Evolutionary conservation across 2,888 invertebrate genomes (phyloP).

Genomic region (Andrena marginata): DNA sequence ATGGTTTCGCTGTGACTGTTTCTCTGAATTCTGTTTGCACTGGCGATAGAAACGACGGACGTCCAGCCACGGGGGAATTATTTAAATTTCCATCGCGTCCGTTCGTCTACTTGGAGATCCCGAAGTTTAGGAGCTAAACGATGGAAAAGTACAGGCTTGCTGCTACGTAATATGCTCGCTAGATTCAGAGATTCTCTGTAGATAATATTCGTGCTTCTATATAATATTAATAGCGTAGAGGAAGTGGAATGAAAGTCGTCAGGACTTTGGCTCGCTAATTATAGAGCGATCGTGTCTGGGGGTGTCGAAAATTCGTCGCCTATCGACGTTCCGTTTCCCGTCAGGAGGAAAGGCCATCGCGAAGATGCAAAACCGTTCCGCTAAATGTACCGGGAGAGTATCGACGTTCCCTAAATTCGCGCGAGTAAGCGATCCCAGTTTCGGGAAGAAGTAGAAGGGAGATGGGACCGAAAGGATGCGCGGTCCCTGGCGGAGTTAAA

Average conservation of each 20-base stretch:
- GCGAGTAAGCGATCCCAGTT: background rate
- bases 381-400: background rate
- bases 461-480: background rate
- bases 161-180: too few species aligned
- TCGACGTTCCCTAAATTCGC: conserved; percentile 21
- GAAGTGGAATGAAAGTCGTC: background rate
- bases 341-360: background rate
- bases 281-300: too few species aligned
- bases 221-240: too few species aligned
- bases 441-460: background rate
- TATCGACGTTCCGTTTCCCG: background rate
- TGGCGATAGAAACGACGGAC: conserved; percentile 40
- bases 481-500: conserved; percentile 19
- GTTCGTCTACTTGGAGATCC: background rate
- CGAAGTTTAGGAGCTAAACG: background rate
- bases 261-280: too few species aligned
- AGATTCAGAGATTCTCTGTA: too few species aligned
- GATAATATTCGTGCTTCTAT: too few species aligned
- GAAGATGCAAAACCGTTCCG: background rate
- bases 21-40: conserved; percentile 40
- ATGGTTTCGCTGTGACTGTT: conserved; percentile 31
- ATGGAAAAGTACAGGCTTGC: background rate
- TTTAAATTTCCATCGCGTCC: conserved; percentile 46
- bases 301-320: background rate
- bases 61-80: conserved; percentile 23